Evolutionary conservation across 2,888 invertebrate species (phyloP), one percentile per base, ranked within the genome.

Genomic region (Byasa hedistus): DNA sequence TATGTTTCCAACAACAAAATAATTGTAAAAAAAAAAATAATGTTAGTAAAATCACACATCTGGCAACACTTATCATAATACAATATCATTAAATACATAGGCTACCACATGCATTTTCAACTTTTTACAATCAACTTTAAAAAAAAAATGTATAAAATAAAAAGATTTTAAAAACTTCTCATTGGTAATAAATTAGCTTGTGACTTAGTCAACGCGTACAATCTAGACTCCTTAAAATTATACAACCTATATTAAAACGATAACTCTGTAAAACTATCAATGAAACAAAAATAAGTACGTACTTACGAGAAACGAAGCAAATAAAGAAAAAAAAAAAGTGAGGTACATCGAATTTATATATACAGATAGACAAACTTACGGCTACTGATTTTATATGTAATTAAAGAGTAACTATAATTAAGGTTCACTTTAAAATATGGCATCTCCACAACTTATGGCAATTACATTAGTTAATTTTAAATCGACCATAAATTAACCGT

Each of bases 141-240:
- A 86, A 87, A 86, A 83, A 69, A 65, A 70, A 66, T 64, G 54
- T 65, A 39, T 60, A 77, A 79, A 78, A 81, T 80, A 83, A 83
- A 86, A 86, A 83, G 80, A 86, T 83, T 86, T 89, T 83, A 87
- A 89, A 89, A 91, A 89, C 87, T 85, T 84, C 84, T 91, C 91
- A 91, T 91, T 91, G 91, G 91, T 90, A 91, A 91, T 91, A 90
- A 91, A 89, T 91, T 91, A 91, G 88, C 82, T 88, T 80, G 89
- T 91, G 91, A 91, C 91, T 91, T 91, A 91, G 91, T 91, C 89
- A 88, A 87, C 86, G 80, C 84, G 80, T 82, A 84, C 80, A 86
- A 77, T 32, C 76, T 83, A 85, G 74, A 71, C 74, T 77, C 76
- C 78, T 82, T 73, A 74, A 69, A 72, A 69, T 72, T 72, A 72